These are phyloP conservation scores for Lineus longissimus DNA, from an alignment of 1,140 invertebrate genomes.

Conservation along the genomic window DNA sequence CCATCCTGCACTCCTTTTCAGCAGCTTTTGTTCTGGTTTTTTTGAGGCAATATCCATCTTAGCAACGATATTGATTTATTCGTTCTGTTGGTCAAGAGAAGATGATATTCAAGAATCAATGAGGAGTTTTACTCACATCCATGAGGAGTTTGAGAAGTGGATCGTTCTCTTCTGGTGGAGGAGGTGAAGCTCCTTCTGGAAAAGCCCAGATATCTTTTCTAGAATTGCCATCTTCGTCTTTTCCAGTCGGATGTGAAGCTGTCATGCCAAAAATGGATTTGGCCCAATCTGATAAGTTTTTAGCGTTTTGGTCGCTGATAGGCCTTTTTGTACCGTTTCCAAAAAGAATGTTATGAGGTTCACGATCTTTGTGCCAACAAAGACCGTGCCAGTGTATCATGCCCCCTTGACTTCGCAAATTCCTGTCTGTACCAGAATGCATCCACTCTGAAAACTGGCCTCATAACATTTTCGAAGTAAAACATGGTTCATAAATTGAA, in stretches of 20 bases:
- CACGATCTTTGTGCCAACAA: no score
- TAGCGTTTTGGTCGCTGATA: constrained; percentile 14
- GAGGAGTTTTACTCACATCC: no score
- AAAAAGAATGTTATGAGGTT: constrained; percentile 22
- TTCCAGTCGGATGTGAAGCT: constrained; percentile 16
- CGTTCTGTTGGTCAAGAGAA: constrained; percentile 11
- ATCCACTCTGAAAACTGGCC: constrained; percentile 18
- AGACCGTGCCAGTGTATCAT: no score
- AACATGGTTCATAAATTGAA: constrained; percentile 22
- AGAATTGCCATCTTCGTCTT: constrained; percentile 17
- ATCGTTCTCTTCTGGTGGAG: constrained; percentile 15
- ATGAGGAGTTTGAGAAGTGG: no score
- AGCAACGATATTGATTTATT: constrained; percentile 22
- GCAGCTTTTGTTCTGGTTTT: background rate
- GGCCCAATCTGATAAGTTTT: constrained; percentile 14
- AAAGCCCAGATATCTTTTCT: constrained; percentile 19
- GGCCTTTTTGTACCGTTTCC: constrained; percentile 20
- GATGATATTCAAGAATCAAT: constrained; percentile 17
- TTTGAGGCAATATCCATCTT: constrained; percentile 12
- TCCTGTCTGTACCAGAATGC: no score
- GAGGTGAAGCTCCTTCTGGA: constrained; percentile 14
- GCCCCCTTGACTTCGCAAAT: no score
- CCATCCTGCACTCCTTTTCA: background rate
- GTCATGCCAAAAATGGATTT: constrained; percentile 10
- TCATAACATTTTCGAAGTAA: no score